Conservation (phyloP, 2,888 invertebrate species). For the Dromius quadrimaculatus region DNA sequence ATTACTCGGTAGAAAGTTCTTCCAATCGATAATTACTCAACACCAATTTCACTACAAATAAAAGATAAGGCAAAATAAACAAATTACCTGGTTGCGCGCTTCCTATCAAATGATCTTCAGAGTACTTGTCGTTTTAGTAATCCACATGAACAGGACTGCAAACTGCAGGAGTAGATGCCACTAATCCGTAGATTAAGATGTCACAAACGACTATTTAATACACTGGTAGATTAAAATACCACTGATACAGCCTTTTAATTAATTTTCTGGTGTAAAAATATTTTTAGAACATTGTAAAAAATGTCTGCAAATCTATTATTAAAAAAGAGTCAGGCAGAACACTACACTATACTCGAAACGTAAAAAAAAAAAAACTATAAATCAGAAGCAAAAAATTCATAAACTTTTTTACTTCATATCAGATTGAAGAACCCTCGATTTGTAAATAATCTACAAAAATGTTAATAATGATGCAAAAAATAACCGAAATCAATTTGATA, state of each 20-base stretch:
- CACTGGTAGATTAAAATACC: constrained; percentile 25
- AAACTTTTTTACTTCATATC: too few relatives aligned
- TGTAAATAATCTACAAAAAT: too few relatives aligned
- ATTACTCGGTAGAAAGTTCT: too few relatives aligned
- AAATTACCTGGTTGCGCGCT: constrained; percentile 7
- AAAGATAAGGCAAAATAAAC: neutral
- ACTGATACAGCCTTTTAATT: constrained; percentile 41
- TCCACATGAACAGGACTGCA: constrained; percentile 34
- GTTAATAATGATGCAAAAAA: too few relatives aligned
- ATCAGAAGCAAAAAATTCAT: too few relatives aligned
- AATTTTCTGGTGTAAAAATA: constrained; percentile 10
- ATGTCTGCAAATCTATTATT: too few relatives aligned
- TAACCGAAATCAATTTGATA: too few relatives aligned
- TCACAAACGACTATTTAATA: constrained; percentile 26
- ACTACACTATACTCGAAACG: too few relatives aligned
- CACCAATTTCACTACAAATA: neutral
- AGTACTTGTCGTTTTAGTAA: constrained; percentile 16
- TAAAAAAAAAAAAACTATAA: too few relatives aligned
- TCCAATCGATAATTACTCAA: neutral
- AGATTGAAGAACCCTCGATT: too few relatives aligned
- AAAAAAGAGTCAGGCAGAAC: too few relatives aligned
- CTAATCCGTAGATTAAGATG: constrained; percentile 18
- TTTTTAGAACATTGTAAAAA: neutral
- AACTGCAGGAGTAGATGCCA: neutral
- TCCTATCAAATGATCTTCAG: neutral